A percentile compares a stretch with the other conserved stretches of the same genome.
Conservation (phyloP, 1,140 invertebrate species). For the Magallana ariakensis region DNA sequence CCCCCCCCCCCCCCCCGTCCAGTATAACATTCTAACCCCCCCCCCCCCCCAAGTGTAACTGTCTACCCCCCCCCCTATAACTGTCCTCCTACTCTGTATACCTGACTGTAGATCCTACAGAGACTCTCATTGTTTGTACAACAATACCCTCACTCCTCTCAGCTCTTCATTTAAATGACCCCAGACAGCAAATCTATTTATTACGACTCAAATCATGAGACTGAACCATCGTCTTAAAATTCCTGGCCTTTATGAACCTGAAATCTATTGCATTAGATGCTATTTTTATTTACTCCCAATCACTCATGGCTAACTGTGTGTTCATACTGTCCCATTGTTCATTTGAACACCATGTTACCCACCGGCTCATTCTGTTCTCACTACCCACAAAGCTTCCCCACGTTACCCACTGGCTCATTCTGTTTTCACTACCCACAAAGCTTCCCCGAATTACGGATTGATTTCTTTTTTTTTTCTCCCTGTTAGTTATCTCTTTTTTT, state of each 20-base stretch:
- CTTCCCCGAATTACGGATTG: constrained; percentile 17
- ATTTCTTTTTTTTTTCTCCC: constrained; percentile 12
- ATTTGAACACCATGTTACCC: background rate
- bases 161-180: too few species aligned
- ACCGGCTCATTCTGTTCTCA: constrained; percentile 11
- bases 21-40: too few species aligned
- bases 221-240: background rate
- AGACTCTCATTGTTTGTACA: too few species aligned
- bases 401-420: background rate
- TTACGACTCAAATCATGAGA: background rate
- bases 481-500: constrained; percentile 15
- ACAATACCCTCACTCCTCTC: too few species aligned
- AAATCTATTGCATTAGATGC: background rate
- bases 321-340: background rate
- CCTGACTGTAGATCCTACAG: too few species aligned
- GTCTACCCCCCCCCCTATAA: too few species aligned
- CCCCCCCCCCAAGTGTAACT: too few species aligned
- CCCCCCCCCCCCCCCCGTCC: too few species aligned
- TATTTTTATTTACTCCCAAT: background rate
- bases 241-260: background rate
- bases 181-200: too few species aligned
- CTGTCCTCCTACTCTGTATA: too few species aligned
- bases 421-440: constrained; percentile 27
- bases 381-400: constrained; percentile 3
- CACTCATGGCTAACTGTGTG: background rate